phyloP scores from a whole-genome alignment of 64 coral and sea anemone genomes.

The Trachythela sp. region DNA sequence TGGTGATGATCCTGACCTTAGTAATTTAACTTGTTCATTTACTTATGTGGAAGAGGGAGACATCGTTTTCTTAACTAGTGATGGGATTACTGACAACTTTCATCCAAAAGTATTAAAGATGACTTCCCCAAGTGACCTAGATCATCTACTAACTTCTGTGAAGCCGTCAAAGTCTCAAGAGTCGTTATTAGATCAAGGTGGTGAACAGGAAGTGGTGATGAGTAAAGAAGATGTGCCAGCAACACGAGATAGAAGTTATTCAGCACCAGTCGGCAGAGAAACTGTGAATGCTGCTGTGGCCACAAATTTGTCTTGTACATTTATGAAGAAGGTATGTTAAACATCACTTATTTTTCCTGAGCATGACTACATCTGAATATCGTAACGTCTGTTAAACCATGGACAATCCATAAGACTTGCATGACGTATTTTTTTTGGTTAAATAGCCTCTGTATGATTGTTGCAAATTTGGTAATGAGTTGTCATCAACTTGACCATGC shows the following conservation, averaged over 20 bases:
- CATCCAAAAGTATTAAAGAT: slow-evolving; percentile 66
- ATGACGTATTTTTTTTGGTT: too few species aligned
- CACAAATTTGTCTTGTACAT: neutral
- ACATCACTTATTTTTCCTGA: neutral
- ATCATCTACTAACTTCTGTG: neutral
- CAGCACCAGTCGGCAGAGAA: neutral
- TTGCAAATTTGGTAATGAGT: too few species aligned
- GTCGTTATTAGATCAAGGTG: neutral
- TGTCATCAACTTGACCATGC: too few species aligned
- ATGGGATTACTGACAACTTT: slow-evolving; percentile 98
- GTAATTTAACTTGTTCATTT: slow-evolving; percentile 78
- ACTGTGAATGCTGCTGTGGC: neutral
- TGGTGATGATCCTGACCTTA: slow-evolving; percentile 85
- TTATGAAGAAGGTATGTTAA: neutral
- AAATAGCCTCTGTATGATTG: too few species aligned
- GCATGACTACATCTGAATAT: too few species aligned
- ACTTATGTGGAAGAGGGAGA: slow-evolving; percentile 60
- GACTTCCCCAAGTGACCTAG: neutral
- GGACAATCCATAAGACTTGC: too few species aligned
- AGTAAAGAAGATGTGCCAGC: neutral
- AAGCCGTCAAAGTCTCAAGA: slow-evolving; percentile 51
- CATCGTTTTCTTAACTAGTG: slow-evolving; percentile 88
- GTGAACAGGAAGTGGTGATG: neutral
- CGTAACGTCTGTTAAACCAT: too few species aligned
- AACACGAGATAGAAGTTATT: neutral